Percentiles rank a stretch among this genome's conserved stretches.
Evolutionary conservation across 2,797 vertebrate species (phyloP).

Genomic region (Sebastes diploproa): DNA sequence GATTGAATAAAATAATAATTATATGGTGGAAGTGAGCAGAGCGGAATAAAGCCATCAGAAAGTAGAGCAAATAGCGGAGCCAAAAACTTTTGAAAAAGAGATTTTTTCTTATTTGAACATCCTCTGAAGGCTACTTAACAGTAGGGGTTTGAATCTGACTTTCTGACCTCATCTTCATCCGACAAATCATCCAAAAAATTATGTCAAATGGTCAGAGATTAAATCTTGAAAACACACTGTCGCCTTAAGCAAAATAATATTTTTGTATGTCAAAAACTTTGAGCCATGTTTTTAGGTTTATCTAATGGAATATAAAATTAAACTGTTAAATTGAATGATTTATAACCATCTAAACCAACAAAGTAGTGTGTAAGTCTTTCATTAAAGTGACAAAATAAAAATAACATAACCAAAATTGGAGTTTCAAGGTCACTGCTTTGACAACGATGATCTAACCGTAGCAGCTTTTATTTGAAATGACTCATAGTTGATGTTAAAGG

Average conservation of each 20-base stretch:
- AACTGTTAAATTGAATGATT: background rate
- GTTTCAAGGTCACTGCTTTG: constrained; percentile 8
- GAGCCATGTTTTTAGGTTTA: background rate
- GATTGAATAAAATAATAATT: constrained; percentile 36
- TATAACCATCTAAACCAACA: background rate
- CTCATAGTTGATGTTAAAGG: constrained; percentile 45
- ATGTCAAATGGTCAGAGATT: background rate
- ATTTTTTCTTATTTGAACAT: background rate
- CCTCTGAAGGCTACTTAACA: background rate
- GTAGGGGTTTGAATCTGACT: background rate
- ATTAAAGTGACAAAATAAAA: background rate
- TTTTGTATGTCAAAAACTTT: background rate
- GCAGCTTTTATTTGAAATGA: constrained; percentile 42
- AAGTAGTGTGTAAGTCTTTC: background rate
- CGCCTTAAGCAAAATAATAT: background rate
- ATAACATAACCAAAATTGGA: background rate
- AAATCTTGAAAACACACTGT: background rate
- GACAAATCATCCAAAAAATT: background rate
- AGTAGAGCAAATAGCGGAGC: background rate
- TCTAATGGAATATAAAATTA: background rate
- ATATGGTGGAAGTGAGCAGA: constrained; percentile 1
- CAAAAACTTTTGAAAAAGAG: constrained; percentile 1
- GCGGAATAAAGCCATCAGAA: constrained; percentile 6
- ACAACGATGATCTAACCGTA: background rate
- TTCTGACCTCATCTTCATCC: background rate